Evolutionary conservation across 2,113 vertebrate genomes (phyloP).

Genomic region (Pelvicachromis taeniatus): DNA sequence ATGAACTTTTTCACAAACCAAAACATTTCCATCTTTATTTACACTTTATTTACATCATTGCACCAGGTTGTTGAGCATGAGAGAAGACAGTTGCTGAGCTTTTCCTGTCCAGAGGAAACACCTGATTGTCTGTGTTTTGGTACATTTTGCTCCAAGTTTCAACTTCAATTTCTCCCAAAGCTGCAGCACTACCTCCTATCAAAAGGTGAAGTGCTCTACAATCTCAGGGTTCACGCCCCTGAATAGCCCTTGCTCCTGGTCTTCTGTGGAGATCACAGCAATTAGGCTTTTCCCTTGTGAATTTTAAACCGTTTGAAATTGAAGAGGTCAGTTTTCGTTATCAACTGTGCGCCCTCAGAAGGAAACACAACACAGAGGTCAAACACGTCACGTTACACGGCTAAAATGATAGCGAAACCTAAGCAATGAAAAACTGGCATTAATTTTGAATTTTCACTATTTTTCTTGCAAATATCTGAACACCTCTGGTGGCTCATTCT

Average conservation of each 20-base stretch:
- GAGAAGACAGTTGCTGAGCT: neutral
- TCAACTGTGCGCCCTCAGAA: conserved; percentile 27
- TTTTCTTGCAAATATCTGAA: conserved; percentile 4
- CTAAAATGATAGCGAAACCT: conserved; percentile 1
- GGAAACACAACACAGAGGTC: conserved; percentile 39
- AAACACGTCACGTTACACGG: conserved; percentile 17
- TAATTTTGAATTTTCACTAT: conserved; percentile 5
- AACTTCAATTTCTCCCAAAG: neutral
- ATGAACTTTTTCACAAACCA: neutral
- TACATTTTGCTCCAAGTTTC: neutral
- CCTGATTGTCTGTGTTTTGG: neutral
- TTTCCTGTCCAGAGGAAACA: neutral
- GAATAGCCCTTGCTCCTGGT: conserved; percentile 51
- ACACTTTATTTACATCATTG: neutral
- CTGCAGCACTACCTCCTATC: neutral
- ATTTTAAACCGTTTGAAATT: conserved; percentile 47
- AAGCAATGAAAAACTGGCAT: conserved; percentile 24
- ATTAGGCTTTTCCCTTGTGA: conserved; percentile 61
- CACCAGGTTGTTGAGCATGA: neutral
- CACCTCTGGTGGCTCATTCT: neutral
- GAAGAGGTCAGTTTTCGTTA: conserved; percentile 55
- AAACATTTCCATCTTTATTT: neutral
- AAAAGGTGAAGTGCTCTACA: conserved; percentile 1
- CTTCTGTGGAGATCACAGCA: conserved; percentile 46
- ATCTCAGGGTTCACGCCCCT: conserved; percentile 61